These are phyloP conservation scores for Myrmecophaga tridactyla DNA, from an alignment of 2,113 vertebrate species.

Conservation along the genomic window DNA sequence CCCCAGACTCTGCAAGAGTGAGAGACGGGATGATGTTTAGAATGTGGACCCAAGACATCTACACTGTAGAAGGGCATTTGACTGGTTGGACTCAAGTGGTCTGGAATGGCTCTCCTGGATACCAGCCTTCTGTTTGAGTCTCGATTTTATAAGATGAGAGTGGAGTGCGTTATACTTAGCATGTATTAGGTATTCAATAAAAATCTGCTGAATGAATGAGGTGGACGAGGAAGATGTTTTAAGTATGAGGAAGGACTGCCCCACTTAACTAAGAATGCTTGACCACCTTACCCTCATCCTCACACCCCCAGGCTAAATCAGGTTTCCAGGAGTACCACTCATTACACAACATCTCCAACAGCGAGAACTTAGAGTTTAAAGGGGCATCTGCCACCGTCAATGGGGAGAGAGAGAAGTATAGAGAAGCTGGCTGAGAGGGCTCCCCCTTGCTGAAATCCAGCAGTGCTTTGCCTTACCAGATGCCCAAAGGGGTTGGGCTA, in stretches of 20 bases:
- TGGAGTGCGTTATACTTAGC: neutral
- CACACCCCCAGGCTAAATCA: neutral
- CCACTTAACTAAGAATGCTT: neutral
- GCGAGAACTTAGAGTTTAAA: neutral
- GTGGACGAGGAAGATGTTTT: neutral
- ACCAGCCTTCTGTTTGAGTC: neutral
- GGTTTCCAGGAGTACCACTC: neutral
- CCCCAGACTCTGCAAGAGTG: neutral
- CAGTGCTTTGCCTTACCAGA: neutral
- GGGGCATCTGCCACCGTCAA: too few species aligned
- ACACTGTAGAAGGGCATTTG: neutral
- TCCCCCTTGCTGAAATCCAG: neutral
- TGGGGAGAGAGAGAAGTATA: neutral
- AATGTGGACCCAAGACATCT: neutral
- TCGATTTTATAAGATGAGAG: neutral
- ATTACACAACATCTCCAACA: neutral
- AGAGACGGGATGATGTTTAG: neutral
- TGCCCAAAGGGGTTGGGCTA: neutral
- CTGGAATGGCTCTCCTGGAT: neutral
- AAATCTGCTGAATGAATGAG: neutral
- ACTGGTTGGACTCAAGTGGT: neutral
- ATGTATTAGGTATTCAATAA: neutral
- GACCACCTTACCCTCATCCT: neutral
- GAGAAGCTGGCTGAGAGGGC: neutral
- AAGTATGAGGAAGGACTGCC: neutral